Percentiles rank a stretch among this genome's conserved stretches.
These are phyloP conservation scores for Lophura nycthemera DNA, from an alignment of 2,113 vertebrate species.

Conservation along the genomic window DNA sequence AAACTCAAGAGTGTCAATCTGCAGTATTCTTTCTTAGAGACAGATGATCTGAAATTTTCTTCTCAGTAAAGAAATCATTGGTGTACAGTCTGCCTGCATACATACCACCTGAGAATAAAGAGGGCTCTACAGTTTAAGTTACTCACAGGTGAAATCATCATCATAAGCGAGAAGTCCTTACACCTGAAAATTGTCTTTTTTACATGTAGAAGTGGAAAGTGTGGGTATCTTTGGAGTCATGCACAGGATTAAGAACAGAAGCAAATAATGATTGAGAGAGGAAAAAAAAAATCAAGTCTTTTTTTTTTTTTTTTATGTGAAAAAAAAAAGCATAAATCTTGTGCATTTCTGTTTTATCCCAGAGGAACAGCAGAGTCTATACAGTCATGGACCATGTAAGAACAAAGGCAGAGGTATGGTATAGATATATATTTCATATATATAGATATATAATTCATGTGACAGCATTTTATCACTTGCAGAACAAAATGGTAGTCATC, in stretches of 20 bases:
- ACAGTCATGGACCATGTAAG: neutral
- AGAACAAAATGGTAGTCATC: conserved; percentile 37
- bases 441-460: too few species aligned
- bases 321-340: neutral
- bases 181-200: conserved; percentile 53
- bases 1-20: conserved; percentile 45
- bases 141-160: conserved; percentile 59
- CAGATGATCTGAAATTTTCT: conserved; percentile 37
- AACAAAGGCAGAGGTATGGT: conserved; percentile 39
- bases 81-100: neutral
- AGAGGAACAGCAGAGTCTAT: conserved; percentile 16
- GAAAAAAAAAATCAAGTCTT: neutral
- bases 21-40: conserved; percentile 30
- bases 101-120: neutral
- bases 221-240: neutral
- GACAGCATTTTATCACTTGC: conserved; percentile 42
- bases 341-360: neutral
- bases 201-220: conserved; percentile 36
- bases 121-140: conserved; percentile 44
- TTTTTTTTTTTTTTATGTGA: conserved; percentile 25
- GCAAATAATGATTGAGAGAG: neutral
- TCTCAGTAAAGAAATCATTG: conserved; percentile 50
- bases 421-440: neutral
- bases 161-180: conserved; percentile 13
- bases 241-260: conserved; percentile 19